Evolutionary conservation across 2,113 vertebrate species (phyloP), one percentile per base, ranked within the genome.

Genomic region (Myiozetetes cayanensis): DNA sequence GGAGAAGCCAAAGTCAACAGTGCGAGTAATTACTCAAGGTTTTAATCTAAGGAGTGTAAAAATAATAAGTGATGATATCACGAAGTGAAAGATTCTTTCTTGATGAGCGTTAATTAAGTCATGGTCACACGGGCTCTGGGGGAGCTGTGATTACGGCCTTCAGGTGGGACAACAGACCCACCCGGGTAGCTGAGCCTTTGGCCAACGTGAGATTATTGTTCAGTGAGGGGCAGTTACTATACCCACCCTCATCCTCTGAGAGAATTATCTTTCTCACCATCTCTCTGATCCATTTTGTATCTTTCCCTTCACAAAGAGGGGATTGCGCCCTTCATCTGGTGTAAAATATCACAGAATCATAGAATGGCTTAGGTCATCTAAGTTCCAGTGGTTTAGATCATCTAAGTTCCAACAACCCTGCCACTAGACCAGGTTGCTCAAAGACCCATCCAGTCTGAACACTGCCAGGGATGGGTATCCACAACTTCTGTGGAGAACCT

Each of bases 1-100:
- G 76, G 72, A 92, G 90, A 84, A 89, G 90, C 89, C 96, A 80
- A 92, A 92, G 79, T 86, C 94, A 96, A 95, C 87, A 81, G 53
- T 31, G 61, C 2, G 0, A 87, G 85, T 91, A 93, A 90, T 89
- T 93, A 89, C 85, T 95, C 88, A 85, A 3, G 4, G 44, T 80
- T 89, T 92, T 87, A 91, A 93, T 95, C 39, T 1, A 87, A 90
- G 87, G 74, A 94, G 71, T 73, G 77, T 94, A 85, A 95, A 91
- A 91, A 96, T 93, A 94, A 96, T 39, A 91, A 77, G 58, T 62
- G 90, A 92, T 93, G 87, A 95, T 74, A 91, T 49, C 61, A 94
- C 65, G 28, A 90, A 95, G 63, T 44, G 66, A 89, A 94, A 88
- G 91, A 90, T 93, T 90, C 58, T 87, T 95, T 93, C 93, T 75